Evolutionary conservation across 2,797 vertebrate genomes (phyloP).

Genomic region (Vultur gryphus): DNA sequence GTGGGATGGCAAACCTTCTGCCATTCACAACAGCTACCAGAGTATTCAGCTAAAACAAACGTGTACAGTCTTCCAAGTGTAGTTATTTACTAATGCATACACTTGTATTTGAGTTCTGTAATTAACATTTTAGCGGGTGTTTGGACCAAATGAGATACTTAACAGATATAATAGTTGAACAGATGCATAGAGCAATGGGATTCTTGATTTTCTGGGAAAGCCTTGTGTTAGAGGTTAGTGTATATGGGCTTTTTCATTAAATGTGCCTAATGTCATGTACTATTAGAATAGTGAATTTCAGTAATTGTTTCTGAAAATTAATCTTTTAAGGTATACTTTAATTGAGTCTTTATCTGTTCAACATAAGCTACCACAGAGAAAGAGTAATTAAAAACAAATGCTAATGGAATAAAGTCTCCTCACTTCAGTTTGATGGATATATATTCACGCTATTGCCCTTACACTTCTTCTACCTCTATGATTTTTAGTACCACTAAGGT

Average conservation of each 20-base stretch:
- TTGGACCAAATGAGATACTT: conserved; percentile 22
- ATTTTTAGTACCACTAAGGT: background rate
- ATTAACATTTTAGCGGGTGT: conserved; percentile 41
- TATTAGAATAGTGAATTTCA: background rate
- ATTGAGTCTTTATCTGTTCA: background rate
- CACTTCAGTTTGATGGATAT: background rate
- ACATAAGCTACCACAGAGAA: background rate
- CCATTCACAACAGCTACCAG: background rate
- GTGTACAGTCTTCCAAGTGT: background rate
- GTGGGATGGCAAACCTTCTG: background rate
- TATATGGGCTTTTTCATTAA: background rate
- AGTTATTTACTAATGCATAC: background rate
- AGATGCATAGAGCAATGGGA: background rate
- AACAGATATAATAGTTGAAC: background rate
- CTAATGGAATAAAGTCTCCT: background rate
- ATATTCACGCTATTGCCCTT: background rate
- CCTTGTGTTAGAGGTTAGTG: background rate
- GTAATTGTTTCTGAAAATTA: background rate
- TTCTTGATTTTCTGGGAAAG: conserved; percentile 14
- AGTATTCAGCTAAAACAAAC: background rate
- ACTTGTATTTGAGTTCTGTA: conserved; percentile 36
- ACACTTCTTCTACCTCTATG: background rate
- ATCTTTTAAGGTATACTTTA: background rate
- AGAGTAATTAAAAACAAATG: background rate
- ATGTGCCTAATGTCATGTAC: background rate